These are phyloP conservation scores for Rapana venosa DNA, from an alignment of 2,888 invertebrate genomes.

Conservation along the genomic window DNA sequence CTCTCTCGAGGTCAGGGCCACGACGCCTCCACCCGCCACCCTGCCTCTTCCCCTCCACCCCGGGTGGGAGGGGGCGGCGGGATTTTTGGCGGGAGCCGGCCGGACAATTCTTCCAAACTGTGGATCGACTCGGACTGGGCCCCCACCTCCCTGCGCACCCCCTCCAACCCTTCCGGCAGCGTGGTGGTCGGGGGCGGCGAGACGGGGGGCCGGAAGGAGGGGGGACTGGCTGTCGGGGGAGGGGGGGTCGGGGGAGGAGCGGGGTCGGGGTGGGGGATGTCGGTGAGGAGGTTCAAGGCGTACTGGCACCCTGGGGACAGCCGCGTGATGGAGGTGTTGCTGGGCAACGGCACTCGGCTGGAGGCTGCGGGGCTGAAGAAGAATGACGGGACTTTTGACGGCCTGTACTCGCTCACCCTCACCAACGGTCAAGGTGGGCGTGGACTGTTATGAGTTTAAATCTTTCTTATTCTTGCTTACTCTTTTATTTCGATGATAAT, in stretches of 20 bases:
- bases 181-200: conserved; percentile 6
- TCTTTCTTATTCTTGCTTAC: too few relatives aligned
- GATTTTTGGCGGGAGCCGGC: background rate
- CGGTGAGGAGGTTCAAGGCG: conserved; percentile 50
- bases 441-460: conserved; percentile 8
- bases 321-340: conserved; percentile 49
- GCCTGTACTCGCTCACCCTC: conserved; percentile 51
- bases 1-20: background rate
- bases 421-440: conserved; percentile 40
- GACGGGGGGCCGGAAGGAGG: background rate
- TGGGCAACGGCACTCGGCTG: conserved; percentile 50
- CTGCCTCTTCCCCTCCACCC: background rate
- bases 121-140: background rate
- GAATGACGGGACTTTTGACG: conserved; percentile 51
- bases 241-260: background rate
- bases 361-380: conserved; percentile 52
- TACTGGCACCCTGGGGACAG: conserved; percentile 54
- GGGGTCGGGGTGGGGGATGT: conserved; percentile 32
- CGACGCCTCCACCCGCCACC: conserved; percentile 15
- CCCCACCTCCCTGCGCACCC: conserved; percentile 20
- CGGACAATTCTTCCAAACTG: background rate
- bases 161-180: conserved; percentile 29
- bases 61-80: conserved; percentile 15
- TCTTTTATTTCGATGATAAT: too few relatives aligned
- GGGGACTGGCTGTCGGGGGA: conserved; percentile 36